Conservation (phyloP, 2,113 vertebrate species). For the Dipodomys stephensi region DNA sequence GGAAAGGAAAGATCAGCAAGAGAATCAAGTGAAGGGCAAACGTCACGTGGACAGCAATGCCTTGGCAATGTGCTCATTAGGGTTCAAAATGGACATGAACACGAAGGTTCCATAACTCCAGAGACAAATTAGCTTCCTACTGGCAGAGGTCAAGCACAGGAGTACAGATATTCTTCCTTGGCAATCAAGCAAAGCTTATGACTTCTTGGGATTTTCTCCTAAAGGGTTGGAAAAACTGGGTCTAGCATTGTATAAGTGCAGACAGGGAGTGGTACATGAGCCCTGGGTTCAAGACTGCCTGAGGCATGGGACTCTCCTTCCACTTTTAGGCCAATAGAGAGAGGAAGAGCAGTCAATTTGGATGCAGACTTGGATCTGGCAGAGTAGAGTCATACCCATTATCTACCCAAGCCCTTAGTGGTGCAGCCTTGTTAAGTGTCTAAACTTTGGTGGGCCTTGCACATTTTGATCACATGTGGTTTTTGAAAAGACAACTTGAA, state of each 20-base stretch:
- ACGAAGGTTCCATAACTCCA: conserved; percentile 47
- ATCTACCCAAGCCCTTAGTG: no score
- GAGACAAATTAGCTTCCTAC: conserved; percentile 53
- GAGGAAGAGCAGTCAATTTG: rapidly evolving
- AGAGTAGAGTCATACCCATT: rapidly evolving
- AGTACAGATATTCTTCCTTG: neutral
- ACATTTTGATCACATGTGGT: neutral
- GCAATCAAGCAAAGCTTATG: neutral
- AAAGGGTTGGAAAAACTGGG: neutral
- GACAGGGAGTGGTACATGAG: neutral
- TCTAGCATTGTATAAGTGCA: rapidly evolving
- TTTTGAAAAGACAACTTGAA: neutral
- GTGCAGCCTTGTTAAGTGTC: neutral
- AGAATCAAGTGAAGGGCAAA: conserved; percentile 3
- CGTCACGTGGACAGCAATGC: neutral
- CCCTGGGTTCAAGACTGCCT: neutral
- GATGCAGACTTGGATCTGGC: neutral
- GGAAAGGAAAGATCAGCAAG: conserved; percentile 7
- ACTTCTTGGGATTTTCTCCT: neutral
- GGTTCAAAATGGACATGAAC: conserved; percentile 40
- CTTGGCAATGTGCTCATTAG: conserved; percentile 17
- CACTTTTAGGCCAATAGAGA: neutral
- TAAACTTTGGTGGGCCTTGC: neutral
- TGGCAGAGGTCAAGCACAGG: conserved; percentile 44
- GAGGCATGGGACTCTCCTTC: neutral